phyloP scores from a whole-genome alignment of 1,140 invertebrate species.

The Uloborus diversus region DNA sequence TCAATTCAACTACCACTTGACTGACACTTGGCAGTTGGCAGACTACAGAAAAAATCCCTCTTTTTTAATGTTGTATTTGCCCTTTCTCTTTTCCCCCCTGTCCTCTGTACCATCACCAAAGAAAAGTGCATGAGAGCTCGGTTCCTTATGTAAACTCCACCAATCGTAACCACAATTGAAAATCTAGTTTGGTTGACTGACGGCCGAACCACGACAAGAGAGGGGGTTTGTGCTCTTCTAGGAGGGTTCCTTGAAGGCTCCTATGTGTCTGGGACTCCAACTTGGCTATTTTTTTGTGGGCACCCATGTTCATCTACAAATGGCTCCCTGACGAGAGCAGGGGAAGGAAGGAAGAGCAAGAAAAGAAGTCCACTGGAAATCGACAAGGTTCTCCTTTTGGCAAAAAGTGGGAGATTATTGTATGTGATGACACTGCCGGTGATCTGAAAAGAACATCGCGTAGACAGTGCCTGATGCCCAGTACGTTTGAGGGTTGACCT shows the following conservation, averaged over 20 bases:
- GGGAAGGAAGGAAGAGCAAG: background rate
- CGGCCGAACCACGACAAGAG: background rate
- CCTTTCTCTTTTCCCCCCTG: slow-evolving; percentile 16
- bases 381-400: background rate
- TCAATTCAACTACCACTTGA: slow-evolving; percentile 46
- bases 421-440: no score
- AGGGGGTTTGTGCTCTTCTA: no score
- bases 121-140: background rate
- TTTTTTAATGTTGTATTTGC: slow-evolving; percentile 14
- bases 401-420: no score
- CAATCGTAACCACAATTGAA: slow-evolving; percentile 37
- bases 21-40: slow-evolving; percentile 37
- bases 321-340: slow-evolving; percentile 3
- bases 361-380: background rate
- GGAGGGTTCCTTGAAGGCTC: slow-evolving; percentile 37
- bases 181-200: slow-evolving; percentile 13
- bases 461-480: no score
- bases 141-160: slow-evolving; percentile 35
- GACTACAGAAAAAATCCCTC: slow-evolving; percentile 1
- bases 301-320: slow-evolving; percentile 20
- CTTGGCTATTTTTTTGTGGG: slow-evolving; percentile 41
- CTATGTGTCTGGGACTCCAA: no score
- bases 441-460: no score
- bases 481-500: no score
- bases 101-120: slow-evolving; percentile 27